Base-by-base conservation (phyloP, 2,888 invertebrate genomes). In the Meandrusa payeni region DNA sequence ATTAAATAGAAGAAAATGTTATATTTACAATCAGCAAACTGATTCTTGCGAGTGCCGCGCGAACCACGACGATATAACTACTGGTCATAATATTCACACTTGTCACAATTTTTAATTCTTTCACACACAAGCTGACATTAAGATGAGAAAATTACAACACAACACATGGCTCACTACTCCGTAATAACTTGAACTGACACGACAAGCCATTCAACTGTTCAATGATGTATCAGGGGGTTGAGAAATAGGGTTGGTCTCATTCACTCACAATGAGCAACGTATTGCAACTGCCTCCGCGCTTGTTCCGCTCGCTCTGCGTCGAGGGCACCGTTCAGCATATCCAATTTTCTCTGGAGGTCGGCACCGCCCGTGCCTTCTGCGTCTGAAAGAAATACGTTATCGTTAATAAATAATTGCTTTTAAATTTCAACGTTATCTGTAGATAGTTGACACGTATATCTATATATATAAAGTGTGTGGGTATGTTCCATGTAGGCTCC, bases 261-360 rank as follows among this genome's bases (percentile, higher is more conserved):
- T n/a, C 75, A 92, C 94, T 92, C 82, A 95, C 95, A 95, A 78
- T 94, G 94, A 61, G 93, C 93, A 65, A 92, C 90, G 78, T 94
- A 94, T 77, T 94, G 93, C 89, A 93, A 92, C 77, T 94, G 94
- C 58, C 94, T 88, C 44, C 93, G 89, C 42, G 93, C 93, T 70
- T 94, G 94, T 71, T 94, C 93, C 41, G 92, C 92, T 51, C 93
- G 85, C 78, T 96, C 97, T 67, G 96, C 95, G 81, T 96, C 96
- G 90, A 97, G 93, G 65, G 95, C 94, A 64, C 93, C 94, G 88
- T 97, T 97, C 71, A 97, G 90, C 80, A 95, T 90, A 81, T 96
- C 96, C 68, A 97, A 85, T 88, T 97, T 97, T 72, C 95, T 91
- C 83, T 97, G 96, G 64, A 97, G 90, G 76, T 96, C 96, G 47